Conservation (phyloP, 2,797 vertebrate species). For the Jordanella pulchra region DNA sequence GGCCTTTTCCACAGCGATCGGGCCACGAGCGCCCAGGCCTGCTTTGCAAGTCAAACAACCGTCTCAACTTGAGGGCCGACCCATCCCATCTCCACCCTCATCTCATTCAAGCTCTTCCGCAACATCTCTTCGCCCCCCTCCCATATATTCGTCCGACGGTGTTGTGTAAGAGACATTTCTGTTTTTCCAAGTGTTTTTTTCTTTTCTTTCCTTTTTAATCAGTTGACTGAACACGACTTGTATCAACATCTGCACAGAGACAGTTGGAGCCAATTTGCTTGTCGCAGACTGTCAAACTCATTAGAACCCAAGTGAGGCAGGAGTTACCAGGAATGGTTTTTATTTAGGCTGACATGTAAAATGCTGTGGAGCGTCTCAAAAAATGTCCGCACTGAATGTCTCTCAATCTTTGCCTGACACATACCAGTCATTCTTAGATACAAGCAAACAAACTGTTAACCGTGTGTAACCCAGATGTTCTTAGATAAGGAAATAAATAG, state of each 20-base stretch:
- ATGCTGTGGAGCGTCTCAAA: slow-evolving; percentile 30
- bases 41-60: slow-evolving; percentile 86
- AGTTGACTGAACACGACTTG: slow-evolving; percentile 5
- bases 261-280: slow-evolving; percentile 35
- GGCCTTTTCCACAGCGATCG: slow-evolving; percentile 37
- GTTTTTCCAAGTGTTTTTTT: slow-evolving; percentile 1
- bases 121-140: slow-evolving; percentile 21
- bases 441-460: slow-evolving; percentile 70
- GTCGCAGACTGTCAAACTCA: slow-evolving; percentile 29
- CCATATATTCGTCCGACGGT: slow-evolving; percentile 25
- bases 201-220: slow-evolving; percentile 12
- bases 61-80: slow-evolving; percentile 49
- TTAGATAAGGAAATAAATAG: slow-evolving; percentile 26
- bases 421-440: slow-evolving; percentile 76
- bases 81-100: slow-evolving; percentile 54
- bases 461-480: slow-evolving; percentile 58
- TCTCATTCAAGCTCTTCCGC: slow-evolving; percentile 32
- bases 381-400: slow-evolving; percentile 51
- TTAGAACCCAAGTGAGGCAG: slow-evolving; percentile 10
- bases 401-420: slow-evolving; percentile 62
- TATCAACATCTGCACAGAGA: slow-evolving; percentile 29
- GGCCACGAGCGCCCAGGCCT: slow-evolving; percentile 55
- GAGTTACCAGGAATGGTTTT: slow-evolving; percentile 32
- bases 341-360: slow-evolving; percentile 37
- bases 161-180: slow-evolving; percentile 27